phyloP scores from a whole-genome alignment of 2,113 vertebrate genomes.

The Mola mola region DNA sequence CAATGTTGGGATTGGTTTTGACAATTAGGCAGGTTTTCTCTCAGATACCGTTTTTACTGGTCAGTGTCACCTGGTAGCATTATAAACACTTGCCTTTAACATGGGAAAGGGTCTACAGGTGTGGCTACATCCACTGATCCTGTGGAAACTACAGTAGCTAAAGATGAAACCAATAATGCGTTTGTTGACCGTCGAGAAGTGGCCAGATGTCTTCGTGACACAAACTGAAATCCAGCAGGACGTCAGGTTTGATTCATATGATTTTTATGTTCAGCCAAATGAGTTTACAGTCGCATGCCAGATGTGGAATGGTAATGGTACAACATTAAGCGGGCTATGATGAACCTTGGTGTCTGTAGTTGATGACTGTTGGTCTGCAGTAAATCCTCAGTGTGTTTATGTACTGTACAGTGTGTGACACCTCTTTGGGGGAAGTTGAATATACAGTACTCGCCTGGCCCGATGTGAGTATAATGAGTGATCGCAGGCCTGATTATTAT shows the following conservation, averaged over 20 bases:
- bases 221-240: constrained; percentile 2
- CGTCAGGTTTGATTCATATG: constrained; percentile 27
- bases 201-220: constrained; percentile 32
- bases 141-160: too few relatives aligned
- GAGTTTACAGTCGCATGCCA: constrained; percentile 45
- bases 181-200: neutral
- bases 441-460: too few relatives aligned
- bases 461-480: too few relatives aligned
- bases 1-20: too few relatives aligned
- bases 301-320: constrained; percentile 50
- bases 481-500: too few relatives aligned
- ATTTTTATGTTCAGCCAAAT: constrained; percentile 35
- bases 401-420: neutral
- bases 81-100: too few relatives aligned
- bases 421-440: neutral
- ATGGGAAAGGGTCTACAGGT: neutral
- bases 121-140: too few relatives aligned
- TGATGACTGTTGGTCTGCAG: constrained; percentile 32
- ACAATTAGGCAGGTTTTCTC: too few relatives aligned
- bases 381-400: constrained; percentile 23
- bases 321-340: constrained; percentile 40
- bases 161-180: constrained; percentile 4
- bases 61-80: too few relatives aligned
- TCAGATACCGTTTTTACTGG: too few relatives aligned
- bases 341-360: constrained; percentile 44